Evolutionary conservation across 2,888 invertebrate species (phyloP).

Genomic region (Bombylius major): DNA sequence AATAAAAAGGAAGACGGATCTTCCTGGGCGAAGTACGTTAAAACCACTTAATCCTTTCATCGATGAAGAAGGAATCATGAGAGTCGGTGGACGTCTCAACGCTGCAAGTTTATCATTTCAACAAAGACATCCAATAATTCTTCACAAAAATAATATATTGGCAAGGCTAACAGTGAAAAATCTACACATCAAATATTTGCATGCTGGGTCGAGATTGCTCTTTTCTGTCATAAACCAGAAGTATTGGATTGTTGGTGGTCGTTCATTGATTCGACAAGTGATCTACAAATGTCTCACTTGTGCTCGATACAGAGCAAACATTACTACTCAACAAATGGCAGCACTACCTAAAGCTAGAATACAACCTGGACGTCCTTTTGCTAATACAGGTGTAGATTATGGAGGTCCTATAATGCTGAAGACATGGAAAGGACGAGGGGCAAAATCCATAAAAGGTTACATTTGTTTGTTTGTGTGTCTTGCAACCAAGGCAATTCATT

Average conservation of each 20-base stretch:
- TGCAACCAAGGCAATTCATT: too few species aligned
- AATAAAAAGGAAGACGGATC: too few species aligned
- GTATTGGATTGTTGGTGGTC: constrained; percentile 5
- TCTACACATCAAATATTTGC: background rate
- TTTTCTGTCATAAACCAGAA: background rate
- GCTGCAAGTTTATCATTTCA: background rate
- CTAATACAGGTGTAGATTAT: too few species aligned
- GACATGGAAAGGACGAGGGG: too few species aligned
- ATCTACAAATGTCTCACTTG: constrained; percentile 8
- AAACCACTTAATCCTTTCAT: background rate
- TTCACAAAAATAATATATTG: background rate
- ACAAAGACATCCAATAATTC: background rate
- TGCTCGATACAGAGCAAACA: constrained; percentile 1
- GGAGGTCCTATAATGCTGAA: rapidly evolving
- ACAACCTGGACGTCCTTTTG: background rate
- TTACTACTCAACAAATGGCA: constrained; percentile 14
- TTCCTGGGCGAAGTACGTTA: too few species aligned
- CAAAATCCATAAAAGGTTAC: background rate
- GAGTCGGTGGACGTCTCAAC: background rate
- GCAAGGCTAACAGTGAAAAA: background rate
- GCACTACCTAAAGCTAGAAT: background rate
- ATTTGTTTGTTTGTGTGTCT: constrained; percentile 1
- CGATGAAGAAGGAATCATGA: background rate
- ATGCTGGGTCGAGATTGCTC: background rate
- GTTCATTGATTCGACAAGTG: background rate